Base-by-base conservation (phyloP, 1,140 invertebrate species). In the Phenacoccus solenopsis region DNA sequence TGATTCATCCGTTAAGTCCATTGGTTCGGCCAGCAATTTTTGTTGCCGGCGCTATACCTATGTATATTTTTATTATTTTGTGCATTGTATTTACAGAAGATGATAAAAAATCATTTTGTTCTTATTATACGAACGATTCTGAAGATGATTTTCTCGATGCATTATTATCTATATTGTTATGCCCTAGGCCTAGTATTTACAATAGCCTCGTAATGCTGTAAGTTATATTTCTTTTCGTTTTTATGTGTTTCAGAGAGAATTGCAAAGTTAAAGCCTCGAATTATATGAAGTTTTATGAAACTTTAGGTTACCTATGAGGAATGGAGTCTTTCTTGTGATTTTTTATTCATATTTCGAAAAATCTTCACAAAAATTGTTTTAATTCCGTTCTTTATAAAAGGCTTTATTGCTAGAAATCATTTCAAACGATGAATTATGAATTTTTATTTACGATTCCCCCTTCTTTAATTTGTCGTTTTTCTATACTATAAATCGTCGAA, bases 221-320 rank as follows among this genome's bases (percentile, higher is more conserved):
- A 10, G 9, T 38, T 38, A 10, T 38, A 10, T 38, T 38, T 38
- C n/a, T 38, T 38, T 38, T 38, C n/a, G 9, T 64, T 27, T 22
- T 64, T 64, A 4, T 64, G 2, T 64, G 59, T 64, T 64, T 64
- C 59, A 64, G 59, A 64, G 59, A 64, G 25, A 64, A 64, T 64
- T 64, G 59, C 59, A 64, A 64, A 24, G 59, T 64, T 4, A 64
- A 64, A 27, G 25, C 59, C 20, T 64, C 59, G 20, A 64, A 64
- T 64, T 64, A 64, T 27, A 64, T 27, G 22, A 64, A 64, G 59
- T 64, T 64, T 64, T 64, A 64, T 27, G 59, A 64, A 64, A 64
- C 59, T 3, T 64, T 64, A 64, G 59, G 59, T 64, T 64, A 64
- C 25, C 25, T 64, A 4, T 64, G 25, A 64, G 22, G 59, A 64